phyloP scores from a whole-genome alignment of 2,888 invertebrate species.

The Chaetoderma sp. region DNA sequence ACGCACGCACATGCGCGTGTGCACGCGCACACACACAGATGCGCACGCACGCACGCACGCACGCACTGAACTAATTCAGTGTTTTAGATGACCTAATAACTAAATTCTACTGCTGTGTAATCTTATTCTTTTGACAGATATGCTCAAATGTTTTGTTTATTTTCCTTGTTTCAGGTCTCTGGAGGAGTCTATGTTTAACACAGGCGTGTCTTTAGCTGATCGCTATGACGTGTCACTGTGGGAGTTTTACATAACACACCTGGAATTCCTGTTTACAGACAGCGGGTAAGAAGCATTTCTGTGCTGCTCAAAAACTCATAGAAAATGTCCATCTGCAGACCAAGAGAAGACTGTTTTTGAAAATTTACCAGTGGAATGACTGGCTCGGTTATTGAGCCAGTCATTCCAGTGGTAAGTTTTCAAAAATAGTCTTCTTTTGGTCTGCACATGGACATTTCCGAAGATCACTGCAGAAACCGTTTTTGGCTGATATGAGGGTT shows the following conservation, averaged over 20 bases:
- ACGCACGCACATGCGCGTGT: too few species aligned
- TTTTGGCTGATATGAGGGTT: too few species aligned
- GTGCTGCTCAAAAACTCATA: too few species aligned
- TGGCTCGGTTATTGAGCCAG: background rate
- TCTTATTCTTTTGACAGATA: too few species aligned
- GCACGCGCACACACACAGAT: too few species aligned
- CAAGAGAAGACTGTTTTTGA: background rate
- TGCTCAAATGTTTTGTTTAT: too few species aligned
- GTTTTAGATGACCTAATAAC: too few species aligned
- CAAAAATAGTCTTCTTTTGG: background rate
- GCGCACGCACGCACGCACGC: too few species aligned
- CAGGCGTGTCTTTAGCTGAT: conserved; percentile 69
- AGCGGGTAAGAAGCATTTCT: conserved; percentile 59
- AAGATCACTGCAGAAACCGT: too few species aligned
- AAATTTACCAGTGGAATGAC: background rate
- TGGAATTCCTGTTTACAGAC: conserved; percentile 69
- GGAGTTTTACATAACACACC: conserved; percentile 70
- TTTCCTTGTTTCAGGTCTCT: conserved; percentile 66
- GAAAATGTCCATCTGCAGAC: too few species aligned
- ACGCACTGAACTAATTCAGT: too few species aligned
- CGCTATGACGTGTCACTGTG: conserved; percentile 69
- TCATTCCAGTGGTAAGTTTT: background rate
- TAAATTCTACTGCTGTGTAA: too few species aligned
- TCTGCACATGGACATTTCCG: background rate
- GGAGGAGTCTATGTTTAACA: conserved; percentile 68